Percentiles rank a stretch among this genome's conserved stretches.
phyloP scores from a whole-genome alignment of 2,888 invertebrate genomes.

The Tortricodes alternella region DNA sequence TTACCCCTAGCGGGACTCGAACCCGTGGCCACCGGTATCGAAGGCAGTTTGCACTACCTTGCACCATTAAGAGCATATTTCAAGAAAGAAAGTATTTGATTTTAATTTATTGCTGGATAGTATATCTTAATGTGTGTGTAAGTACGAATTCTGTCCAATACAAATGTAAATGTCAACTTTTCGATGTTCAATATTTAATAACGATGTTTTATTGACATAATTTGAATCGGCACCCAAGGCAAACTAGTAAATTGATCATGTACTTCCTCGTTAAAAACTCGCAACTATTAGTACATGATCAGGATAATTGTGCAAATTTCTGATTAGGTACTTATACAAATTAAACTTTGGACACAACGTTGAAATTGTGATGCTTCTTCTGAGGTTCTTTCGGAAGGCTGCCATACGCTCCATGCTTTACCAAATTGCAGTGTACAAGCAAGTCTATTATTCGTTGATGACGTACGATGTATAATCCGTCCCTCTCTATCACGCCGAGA shows the following conservation, averaged over 20 bases:
- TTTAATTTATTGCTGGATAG: neutral
- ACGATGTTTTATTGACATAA: neutral
- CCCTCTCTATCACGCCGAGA: slow-evolving; percentile 44
- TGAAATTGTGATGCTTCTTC: slow-evolving; percentile 37
- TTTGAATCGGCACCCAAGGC: slow-evolving; percentile 20
- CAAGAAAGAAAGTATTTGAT: no score
- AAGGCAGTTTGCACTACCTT: no score
- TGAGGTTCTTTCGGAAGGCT: slow-evolving; percentile 61
- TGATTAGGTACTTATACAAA: slow-evolving; percentile 5
- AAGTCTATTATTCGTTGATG: slow-evolving; percentile 55
- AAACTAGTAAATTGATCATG: slow-evolving; percentile 13
- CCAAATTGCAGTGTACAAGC: slow-evolving; percentile 39
- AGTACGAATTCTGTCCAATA: neutral
- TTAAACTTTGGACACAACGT: slow-evolving; percentile 2
- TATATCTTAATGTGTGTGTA: neutral
- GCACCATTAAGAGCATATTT: no score
- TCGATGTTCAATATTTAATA: neutral
- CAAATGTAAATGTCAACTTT: neutral
- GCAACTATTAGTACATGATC: slow-evolving; percentile 5
- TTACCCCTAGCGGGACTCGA: no score
- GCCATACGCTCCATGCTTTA: slow-evolving; percentile 44
- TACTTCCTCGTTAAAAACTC: slow-evolving; percentile 13
- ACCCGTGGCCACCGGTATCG: no score
- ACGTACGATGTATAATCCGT: slow-evolving; percentile 47
- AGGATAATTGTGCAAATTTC: slow-evolving; percentile 9